Evolutionary conservation across 2,888 invertebrate genomes (phyloP).

Genomic region (Strigamia transsilvanica): DNA sequence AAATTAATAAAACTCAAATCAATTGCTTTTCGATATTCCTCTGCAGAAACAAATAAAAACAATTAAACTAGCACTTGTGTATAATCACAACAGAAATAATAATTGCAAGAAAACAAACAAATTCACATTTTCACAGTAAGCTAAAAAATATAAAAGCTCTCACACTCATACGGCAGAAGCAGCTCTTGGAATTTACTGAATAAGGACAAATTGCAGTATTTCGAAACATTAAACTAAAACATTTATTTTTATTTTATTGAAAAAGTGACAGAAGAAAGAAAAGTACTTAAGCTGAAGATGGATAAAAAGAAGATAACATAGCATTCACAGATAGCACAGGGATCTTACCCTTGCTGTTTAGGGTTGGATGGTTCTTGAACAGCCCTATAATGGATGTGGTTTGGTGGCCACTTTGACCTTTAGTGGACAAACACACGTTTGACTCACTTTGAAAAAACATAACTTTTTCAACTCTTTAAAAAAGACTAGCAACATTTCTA

Average conservation of each 20-base stretch:
- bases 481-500: background rate
- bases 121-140: background rate
- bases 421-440: slow-evolving; percentile 44
- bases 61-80: background rate
- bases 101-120: background rate
- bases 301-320: background rate
- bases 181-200: background rate
- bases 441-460: slow-evolving; percentile 26
- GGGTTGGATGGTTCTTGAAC: slow-evolving; percentile 32
- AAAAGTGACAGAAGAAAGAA: background rate
- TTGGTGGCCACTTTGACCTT: slow-evolving; percentile 43
- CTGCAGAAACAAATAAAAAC: slow-evolving; percentile 57
- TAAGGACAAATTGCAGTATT: background rate
- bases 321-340: background rate
- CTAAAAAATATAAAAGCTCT: background rate
- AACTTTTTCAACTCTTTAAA: slow-evolving; percentile 6
- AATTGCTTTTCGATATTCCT: slow-evolving; percentile 59
- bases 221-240: background rate
- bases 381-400: slow-evolving; percentile 48
- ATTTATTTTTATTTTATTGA: background rate
- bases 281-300: background rate
- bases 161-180: slow-evolving; percentile 18
- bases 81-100: background rate
- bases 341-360: slow-evolving; percentile 11
- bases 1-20: slow-evolving; percentile 61